Conservation (phyloP, 2,888 invertebrate genomes). For the Diadegma fenestrale region DNA sequence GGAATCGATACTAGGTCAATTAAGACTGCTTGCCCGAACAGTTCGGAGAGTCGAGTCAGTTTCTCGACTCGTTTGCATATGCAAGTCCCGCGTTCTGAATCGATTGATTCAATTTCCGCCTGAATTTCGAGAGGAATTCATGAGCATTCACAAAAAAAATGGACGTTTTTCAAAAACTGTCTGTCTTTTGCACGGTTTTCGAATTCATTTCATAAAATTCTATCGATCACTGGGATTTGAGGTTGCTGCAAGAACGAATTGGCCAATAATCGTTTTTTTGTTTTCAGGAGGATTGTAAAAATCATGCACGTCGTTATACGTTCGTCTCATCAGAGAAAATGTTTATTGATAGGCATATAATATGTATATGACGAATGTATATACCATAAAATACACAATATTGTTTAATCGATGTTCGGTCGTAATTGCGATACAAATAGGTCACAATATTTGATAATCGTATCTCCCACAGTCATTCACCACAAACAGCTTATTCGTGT, state of each 20-base stretch:
- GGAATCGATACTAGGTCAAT: constrained; percentile 36
- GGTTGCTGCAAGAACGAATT: neutral
- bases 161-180: neutral
- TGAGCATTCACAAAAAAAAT: neutral
- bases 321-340: constrained; percentile 55
- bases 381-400: constrained; percentile 73
- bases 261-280: neutral
- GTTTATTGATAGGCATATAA: constrained; percentile 60
- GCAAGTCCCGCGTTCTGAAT: neutral
- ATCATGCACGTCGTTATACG: constrained; percentile 8
- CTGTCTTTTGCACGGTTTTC: neutral
- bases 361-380: constrained; percentile 58
- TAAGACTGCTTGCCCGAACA: neutral
- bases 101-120: neutral
- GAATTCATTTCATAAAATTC: neutral
- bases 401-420: constrained; percentile 74
- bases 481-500: constrained; percentile 56
- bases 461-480: constrained; percentile 70
- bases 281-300: neutral
- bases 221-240: neutral
- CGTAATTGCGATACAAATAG: constrained; percentile 76
- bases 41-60: neutral
- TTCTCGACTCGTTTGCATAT: neutral
- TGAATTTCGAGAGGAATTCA: neutral
- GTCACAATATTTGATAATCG: constrained; percentile 74